phyloP scores from a whole-genome alignment of 2,797 vertebrate species.

The Buceros bicornis region DNA sequence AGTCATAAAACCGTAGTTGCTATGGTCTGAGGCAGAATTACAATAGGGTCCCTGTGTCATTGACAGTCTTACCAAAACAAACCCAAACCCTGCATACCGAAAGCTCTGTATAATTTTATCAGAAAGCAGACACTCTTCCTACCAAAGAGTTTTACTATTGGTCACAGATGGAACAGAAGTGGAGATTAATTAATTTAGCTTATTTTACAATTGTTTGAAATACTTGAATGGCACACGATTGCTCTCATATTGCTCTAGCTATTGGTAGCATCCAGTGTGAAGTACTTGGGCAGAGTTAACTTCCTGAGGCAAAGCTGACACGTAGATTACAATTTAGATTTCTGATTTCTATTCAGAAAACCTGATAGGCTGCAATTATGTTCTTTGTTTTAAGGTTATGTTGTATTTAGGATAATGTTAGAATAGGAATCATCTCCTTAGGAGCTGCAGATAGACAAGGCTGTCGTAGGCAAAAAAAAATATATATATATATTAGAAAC shows the following conservation, averaged over 20 bases:
- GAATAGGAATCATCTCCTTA: neutral
- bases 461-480: neutral
- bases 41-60: neutral
- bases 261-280: neutral
- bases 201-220: neutral
- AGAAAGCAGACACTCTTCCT: neutral
- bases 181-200: neutral
- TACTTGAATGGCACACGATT: neutral
- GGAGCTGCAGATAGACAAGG: neutral
- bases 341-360: neutral
- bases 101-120: neutral
- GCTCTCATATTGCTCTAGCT: neutral
- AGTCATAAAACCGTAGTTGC: neutral
- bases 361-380: neutral
- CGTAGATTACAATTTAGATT: conserved; percentile 11
- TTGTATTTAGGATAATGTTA: neutral
- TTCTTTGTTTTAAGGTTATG: conserved; percentile 14
- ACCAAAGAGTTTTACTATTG: neutral
- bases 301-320: neutral
- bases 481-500: neutral
- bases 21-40: neutral
- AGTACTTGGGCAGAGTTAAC: neutral
- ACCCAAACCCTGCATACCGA: neutral
- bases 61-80: neutral
- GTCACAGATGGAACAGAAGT: neutral